These are phyloP conservation scores for Tetranychus cinnabarinus DNA, from an alignment of 1,140 invertebrate species.

Conservation along the genomic window DNA sequence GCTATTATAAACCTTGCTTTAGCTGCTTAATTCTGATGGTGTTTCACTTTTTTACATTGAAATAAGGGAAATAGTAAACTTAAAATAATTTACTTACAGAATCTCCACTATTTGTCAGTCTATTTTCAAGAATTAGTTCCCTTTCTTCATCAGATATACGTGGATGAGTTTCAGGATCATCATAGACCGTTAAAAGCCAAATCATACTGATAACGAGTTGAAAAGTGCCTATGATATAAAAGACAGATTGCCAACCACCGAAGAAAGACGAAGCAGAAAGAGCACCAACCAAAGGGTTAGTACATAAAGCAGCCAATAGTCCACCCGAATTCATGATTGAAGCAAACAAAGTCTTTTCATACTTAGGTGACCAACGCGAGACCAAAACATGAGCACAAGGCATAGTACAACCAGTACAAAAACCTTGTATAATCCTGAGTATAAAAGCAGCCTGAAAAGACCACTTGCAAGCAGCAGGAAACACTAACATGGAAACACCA, in stretches of 20 bases:
- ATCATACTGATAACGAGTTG: slow-evolving; percentile 52
- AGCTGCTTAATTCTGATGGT: too few relatives aligned
- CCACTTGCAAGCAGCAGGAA: too few relatives aligned
- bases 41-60: too few relatives aligned
- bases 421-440: too few relatives aligned
- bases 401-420: slow-evolving; percentile 17
- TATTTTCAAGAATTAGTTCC: slow-evolving; percentile 42
- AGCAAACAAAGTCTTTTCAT: slow-evolving; percentile 6
- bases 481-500: too few relatives aligned
- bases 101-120: too few relatives aligned
- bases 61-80: too few relatives aligned
- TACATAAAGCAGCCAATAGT: slow-evolving; percentile 17
- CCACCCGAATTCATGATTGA: slow-evolving; percentile 12
- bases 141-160: slow-evolving; percentile 37
- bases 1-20: too few relatives aligned
- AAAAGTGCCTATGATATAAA: slow-evolving; percentile 20
- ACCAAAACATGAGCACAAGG: slow-evolving; percentile 21
- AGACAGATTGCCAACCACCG: slow-evolving; percentile 9
- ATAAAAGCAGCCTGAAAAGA: too few relatives aligned
- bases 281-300: slow-evolving; percentile 15
- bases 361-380: slow-evolving; percentile 13
- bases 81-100: too few relatives aligned
- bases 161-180: slow-evolving; percentile 60
- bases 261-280: slow-evolving; percentile 6
- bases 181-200: slow-evolving; percentile 63